Percentiles rank a stretch among this genome's conserved stretches.
phyloP scores from a whole-genome alignment of 2,888 invertebrate species.

The Encarsia formosa region DNA sequence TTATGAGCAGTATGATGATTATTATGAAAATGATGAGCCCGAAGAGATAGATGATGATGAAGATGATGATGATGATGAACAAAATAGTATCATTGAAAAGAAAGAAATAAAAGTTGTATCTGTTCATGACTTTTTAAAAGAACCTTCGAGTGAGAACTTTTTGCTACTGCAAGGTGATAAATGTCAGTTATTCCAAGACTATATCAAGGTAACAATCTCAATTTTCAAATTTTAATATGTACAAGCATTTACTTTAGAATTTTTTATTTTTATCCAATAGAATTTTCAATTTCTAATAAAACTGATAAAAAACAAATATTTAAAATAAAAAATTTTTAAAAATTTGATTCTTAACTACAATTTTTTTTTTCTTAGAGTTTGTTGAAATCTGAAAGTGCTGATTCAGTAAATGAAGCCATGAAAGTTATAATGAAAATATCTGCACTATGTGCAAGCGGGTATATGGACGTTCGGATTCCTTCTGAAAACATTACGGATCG shows the following conservation, averaged over 20 bases:
- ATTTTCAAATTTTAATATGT: too few relatives aligned
- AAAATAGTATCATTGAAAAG: conserved; percentile 31
- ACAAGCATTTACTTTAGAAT: too few relatives aligned
- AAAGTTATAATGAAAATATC: conserved; percentile 56
- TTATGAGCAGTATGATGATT: conserved; percentile 34
- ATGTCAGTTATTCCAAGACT: conserved; percentile 34
- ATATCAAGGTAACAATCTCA: conserved; percentile 41
- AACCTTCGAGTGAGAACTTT: conserved; percentile 54
- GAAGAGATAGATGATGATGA: conserved; percentile 40
- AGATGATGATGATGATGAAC: conserved; percentile 36
- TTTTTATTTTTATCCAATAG: too few relatives aligned
- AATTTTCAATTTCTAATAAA: background rate
- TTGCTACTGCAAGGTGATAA: conserved; percentile 50
- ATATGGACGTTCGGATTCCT: conserved; percentile 53
- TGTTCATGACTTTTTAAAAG: conserved; percentile 52
- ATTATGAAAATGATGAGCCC: conserved; percentile 40
- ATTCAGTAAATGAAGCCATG: conserved; percentile 47
- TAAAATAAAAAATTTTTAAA: background rate
- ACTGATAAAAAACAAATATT: background rate
- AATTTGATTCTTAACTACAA: background rate
- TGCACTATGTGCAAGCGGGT: conserved; percentile 56
- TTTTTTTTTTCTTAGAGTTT: conserved; percentile 32
- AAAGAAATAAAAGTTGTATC: conserved; percentile 34
- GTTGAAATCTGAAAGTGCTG: conserved; percentile 19
- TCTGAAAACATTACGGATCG: conserved; percentile 52